phyloP scores from a whole-genome alignment of 2,113 vertebrate species.

The Geococcyx californianus region DNA sequence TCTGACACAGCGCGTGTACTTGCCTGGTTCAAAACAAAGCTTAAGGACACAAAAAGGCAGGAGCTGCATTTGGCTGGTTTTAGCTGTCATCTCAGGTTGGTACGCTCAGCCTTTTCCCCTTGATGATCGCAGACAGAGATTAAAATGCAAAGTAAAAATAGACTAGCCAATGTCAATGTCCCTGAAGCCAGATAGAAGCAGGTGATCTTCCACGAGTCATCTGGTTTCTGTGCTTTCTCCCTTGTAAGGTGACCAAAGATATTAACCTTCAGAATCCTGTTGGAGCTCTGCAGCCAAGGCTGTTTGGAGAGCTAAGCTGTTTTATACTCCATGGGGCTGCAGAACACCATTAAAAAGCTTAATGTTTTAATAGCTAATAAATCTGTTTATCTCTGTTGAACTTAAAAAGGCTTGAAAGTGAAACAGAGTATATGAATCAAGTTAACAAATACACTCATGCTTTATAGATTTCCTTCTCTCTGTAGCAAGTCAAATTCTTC shows the following conservation, averaged over 20 bases:
- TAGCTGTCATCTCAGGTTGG: not conserved
- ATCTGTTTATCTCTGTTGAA: slow-evolving; percentile 32
- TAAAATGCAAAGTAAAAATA: not conserved
- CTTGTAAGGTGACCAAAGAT: not conserved
- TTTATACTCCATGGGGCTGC: not conserved
- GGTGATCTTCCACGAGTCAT: not conserved
- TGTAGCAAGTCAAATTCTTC: slow-evolving; percentile 24
- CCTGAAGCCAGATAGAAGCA: not conserved
- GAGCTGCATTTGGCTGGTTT: not conserved
- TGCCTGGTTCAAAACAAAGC: not conserved
- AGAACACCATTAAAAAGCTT: slow-evolving; percentile 18
- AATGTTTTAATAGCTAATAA: slow-evolving; percentile 42
- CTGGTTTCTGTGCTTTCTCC: not conserved
- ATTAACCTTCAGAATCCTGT: not conserved
- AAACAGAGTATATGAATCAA: slow-evolving; percentile 6
- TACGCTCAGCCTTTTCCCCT: not conserved
- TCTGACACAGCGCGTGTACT: not conserved
- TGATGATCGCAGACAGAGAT: not conserved
- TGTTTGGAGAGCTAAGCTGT: not conserved
- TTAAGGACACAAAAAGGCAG: not conserved
- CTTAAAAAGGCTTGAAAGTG: slow-evolving; percentile 14
- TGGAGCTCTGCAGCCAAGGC: not conserved
- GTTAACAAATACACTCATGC: slow-evolving; percentile 23
- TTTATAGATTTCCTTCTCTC: slow-evolving; percentile 9
- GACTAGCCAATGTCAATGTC: not conserved